Percentiles rank a stretch among this genome's conserved stretches.
Evolutionary conservation across 2,113 vertebrate species (phyloP).

Genomic region (Poecilia latipinna): DNA sequence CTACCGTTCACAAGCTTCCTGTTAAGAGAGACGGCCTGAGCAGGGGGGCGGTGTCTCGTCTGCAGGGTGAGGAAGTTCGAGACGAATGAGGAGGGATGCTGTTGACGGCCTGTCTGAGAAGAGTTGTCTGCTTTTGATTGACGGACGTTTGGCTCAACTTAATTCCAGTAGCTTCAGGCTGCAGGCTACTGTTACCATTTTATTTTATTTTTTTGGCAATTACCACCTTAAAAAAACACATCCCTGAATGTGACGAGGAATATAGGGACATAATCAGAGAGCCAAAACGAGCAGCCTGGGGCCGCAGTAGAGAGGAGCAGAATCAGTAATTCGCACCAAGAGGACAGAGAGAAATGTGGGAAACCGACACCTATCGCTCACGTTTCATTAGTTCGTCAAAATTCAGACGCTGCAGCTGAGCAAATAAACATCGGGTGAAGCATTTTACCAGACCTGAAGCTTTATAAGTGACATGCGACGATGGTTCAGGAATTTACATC

Average conservation of each 20-base stretch:
- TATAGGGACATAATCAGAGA: not conserved
- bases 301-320: not conserved
- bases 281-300: not conserved
- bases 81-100: not conserved
- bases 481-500: not conserved
- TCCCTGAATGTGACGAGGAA: not conserved
- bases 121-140: conserved; percentile 3
- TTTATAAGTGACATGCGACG: not conserved
- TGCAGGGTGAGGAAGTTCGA: not conserved
- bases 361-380: not conserved
- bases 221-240: not conserved
- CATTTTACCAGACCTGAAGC: not conserved
- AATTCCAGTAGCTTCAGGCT: not conserved
- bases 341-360: not conserved
- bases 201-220: not conserved
- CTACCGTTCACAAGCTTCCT: conserved; percentile 36
- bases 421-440: not conserved
- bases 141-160: not conserved
- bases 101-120: not conserved
- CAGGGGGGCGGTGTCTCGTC: not conserved
- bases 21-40: conserved; percentile 6
- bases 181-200: not conserved
- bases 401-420: not conserved
- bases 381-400: not conserved
- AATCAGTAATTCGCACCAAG: not conserved